Conservation (phyloP, 2,797 vertebrate genomes). For the Malacoraja senta region DNA sequence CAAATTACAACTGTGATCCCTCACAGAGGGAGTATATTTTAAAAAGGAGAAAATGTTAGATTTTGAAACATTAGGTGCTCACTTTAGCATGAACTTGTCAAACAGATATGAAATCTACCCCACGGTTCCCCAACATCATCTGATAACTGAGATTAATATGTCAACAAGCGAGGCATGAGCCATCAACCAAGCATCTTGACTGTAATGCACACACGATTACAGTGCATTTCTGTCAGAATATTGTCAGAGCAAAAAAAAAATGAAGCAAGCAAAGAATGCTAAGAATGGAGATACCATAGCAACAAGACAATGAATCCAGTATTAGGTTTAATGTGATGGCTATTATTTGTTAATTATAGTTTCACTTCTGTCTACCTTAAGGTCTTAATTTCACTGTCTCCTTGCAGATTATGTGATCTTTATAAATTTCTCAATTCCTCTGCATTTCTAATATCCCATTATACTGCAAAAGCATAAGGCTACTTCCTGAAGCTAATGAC, state of each 20-base stretch:
- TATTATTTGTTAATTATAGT: constrained; percentile 48
- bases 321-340: constrained; percentile 48
- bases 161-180: constrained; percentile 48
- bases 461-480: constrained; percentile 52
- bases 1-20: constrained; percentile 54
- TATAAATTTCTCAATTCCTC: constrained; percentile 59
- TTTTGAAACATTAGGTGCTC: constrained; percentile 21
- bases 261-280: constrained; percentile 44
- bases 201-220: constrained; percentile 44
- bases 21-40: constrained; percentile 57
- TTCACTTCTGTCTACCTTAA: constrained; percentile 45
- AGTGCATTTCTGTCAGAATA: constrained; percentile 42
- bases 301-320: constrained; percentile 50
- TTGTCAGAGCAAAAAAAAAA: constrained; percentile 43
- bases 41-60: background rate
- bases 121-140: constrained; percentile 39
- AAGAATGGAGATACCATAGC: constrained; percentile 52
- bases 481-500: constrained; percentile 65
- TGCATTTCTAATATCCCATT: constrained; percentile 51
- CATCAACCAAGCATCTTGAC: constrained; percentile 49
- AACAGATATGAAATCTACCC: constrained; percentile 43
- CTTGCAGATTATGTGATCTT: constrained; percentile 64
- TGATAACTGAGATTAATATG: constrained; percentile 47
- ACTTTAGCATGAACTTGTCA: constrained; percentile 34
- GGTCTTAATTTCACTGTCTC: constrained; percentile 44